Evolutionary conservation across 2,113 vertebrate species (phyloP).

Genomic region (Protobothrops flavoviridis): DNA sequence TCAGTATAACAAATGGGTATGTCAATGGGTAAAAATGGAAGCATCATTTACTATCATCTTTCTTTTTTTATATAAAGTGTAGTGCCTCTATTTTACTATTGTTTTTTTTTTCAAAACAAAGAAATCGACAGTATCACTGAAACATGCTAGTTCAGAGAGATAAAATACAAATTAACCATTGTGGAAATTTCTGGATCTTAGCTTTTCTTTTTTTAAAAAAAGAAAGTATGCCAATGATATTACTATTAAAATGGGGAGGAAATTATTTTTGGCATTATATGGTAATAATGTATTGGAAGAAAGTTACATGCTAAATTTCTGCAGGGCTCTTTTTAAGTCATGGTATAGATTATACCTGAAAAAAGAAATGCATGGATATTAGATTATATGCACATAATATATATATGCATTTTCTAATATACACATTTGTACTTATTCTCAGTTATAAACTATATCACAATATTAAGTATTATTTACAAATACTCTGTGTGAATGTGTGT

Average conservation of each 20-base stretch:
- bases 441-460: not conserved
- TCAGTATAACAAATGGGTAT: not conserved
- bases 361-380: not conserved
- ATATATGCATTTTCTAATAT: not conserved
- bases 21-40: constrained; percentile 11
- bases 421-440: not conserved
- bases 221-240: not conserved
- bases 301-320: not conserved
- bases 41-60: not conserved
- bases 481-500: not conserved
- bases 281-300: not conserved
- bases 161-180: constrained; percentile 46
- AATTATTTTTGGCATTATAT: not conserved
- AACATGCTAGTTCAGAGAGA: constrained; percentile 19
- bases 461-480: not conserved
- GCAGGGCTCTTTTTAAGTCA: not conserved
- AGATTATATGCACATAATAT: not conserved
- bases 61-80: constrained; percentile 20
- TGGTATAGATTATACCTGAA: not conserved
- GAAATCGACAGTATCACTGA: constrained; percentile 14
- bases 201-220: constrained; percentile 18
- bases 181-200: constrained; percentile 25
- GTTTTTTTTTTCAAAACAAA: constrained; percentile 23
- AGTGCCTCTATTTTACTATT: constrained; percentile 4
- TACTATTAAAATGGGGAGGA: not conserved